Conservation (phyloP, 2,797 vertebrate genomes). For the Leucoraja ocellata region DNA sequence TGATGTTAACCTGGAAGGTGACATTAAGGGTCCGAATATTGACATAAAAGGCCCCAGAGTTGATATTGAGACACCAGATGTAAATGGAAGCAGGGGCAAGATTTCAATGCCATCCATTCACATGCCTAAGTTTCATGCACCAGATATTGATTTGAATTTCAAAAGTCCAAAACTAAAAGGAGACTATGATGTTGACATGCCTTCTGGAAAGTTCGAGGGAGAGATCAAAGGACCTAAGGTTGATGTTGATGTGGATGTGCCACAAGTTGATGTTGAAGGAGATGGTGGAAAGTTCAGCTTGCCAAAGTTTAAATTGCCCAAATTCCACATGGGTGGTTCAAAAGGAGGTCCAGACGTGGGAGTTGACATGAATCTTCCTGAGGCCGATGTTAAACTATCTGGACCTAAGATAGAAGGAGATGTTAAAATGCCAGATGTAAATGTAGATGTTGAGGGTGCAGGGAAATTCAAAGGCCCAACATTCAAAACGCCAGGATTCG, state of each 20-base stretch:
- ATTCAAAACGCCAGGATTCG: no score
- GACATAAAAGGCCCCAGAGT: conserved; percentile 43
- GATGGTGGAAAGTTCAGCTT: conserved; percentile 39
- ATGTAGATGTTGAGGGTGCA: no score
- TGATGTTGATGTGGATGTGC: conserved; percentile 51
- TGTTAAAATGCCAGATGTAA: no score
- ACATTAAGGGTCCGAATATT: conserved; percentile 44
- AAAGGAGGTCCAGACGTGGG: no score
- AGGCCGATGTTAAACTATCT: no score
- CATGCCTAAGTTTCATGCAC: conserved; percentile 46
- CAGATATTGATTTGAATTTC: conserved; percentile 22
- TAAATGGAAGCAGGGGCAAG: conserved; percentile 48
- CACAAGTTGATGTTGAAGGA: conserved; percentile 45
- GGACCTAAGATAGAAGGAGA: no score
- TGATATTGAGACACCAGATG: conserved; percentile 40
- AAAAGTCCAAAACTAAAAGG: conserved; percentile 48
- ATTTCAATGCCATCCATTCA: conserved; percentile 50
- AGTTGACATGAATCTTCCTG: no score
- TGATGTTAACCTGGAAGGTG: neutral
- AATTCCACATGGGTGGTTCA: no score
- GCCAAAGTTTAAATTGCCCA: conserved; percentile 40
- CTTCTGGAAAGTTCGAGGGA: neutral
- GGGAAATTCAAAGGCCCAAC: neutral
- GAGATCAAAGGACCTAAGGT: conserved; percentile 43
- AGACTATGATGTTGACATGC: neutral